Evolutionary conservation across 53 echinoderm and acorn worm genomes (phyloP).

Genomic region (Temnopleurus reevesii): DNA sequence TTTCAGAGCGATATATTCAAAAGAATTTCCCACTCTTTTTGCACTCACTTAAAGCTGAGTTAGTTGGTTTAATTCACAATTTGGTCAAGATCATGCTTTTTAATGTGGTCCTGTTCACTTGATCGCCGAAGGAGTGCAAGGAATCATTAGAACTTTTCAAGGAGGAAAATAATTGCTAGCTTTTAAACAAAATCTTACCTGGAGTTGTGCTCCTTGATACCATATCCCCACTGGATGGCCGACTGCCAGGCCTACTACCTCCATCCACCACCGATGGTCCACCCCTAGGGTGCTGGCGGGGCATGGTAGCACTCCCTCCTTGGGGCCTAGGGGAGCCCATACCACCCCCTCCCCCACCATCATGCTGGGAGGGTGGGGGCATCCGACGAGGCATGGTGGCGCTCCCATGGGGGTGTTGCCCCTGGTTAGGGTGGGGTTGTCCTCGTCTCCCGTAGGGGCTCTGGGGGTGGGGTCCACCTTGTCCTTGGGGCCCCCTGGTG

Average conservation of each 20-base stretch:
- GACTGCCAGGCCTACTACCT: background rate
- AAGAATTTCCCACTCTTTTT: no score
- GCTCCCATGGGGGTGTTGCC: conserved; percentile 17
- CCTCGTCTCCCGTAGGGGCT: conserved; percentile 42
- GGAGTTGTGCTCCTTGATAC: conserved; percentile 5
- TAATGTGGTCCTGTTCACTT: no score
- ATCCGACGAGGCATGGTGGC: conserved; percentile 51
- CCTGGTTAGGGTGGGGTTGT: conserved; percentile 39
- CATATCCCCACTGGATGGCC: conserved; percentile 41
- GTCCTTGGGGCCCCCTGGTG: conserved; percentile 41
- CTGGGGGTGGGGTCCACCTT: conserved; percentile 1
- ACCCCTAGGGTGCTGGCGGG: conserved; percentile 30
- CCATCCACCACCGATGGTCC: conserved; percentile 21
- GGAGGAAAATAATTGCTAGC: no score
- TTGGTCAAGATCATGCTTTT: no score
- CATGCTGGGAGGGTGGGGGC: conserved; percentile 9
- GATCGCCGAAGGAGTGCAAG: no score
- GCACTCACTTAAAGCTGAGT: no score
- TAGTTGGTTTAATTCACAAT: no score
- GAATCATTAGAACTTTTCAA: no score
- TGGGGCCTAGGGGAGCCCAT: background rate
- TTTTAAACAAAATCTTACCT: background rate
- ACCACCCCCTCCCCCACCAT: background rate
- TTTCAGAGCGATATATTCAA: no score
- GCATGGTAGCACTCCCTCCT: conserved; percentile 34